phyloP scores from a whole-genome alignment of 2,888 invertebrate species.

The Sclerodermus sp. region DNA sequence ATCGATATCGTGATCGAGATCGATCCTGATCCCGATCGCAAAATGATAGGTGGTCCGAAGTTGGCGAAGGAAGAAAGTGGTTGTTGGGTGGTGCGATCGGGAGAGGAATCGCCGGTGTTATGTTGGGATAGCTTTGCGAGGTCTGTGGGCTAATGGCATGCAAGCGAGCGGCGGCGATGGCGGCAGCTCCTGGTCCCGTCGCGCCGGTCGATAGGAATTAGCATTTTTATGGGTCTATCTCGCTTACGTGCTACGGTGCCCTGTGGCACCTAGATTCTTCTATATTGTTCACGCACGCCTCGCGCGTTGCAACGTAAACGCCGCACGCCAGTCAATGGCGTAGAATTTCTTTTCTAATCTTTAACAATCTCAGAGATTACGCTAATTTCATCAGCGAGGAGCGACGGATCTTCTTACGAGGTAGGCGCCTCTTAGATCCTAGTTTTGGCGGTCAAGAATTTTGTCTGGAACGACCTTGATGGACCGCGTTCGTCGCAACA shows the following conservation, averaged over 20 bases:
- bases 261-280: conserved; percentile 51
- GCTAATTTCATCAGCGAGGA: conserved; percentile 27
- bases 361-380: too few relatives aligned
- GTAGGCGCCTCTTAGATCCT: too few relatives aligned
- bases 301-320: conserved; percentile 7
- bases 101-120: conserved; percentile 9
- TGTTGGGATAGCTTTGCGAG: conserved; percentile 38
- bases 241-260: conserved; percentile 51
- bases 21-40: too few relatives aligned
- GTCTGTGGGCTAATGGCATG: conserved; percentile 58
- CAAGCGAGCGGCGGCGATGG: conserved; percentile 42
- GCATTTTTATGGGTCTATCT: conserved; percentile 59
- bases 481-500: background rate
- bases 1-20: too few relatives aligned
- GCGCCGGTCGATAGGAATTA: conserved; percentile 56
- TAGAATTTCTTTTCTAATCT: too few relatives aligned
- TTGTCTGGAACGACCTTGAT: background rate
- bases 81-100: background rate
- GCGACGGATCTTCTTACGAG: conserved; percentile 59
- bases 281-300: conserved; percentile 42
- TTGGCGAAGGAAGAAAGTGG: too few relatives aligned
- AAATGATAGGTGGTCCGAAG: too few relatives aligned
- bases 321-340: background rate
- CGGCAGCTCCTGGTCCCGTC: conserved; percentile 35
- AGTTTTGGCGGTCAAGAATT: conserved; percentile 43